Base-by-base conservation (phyloP, 2,797 vertebrate species). In the Coendou prehensilis region DNA sequence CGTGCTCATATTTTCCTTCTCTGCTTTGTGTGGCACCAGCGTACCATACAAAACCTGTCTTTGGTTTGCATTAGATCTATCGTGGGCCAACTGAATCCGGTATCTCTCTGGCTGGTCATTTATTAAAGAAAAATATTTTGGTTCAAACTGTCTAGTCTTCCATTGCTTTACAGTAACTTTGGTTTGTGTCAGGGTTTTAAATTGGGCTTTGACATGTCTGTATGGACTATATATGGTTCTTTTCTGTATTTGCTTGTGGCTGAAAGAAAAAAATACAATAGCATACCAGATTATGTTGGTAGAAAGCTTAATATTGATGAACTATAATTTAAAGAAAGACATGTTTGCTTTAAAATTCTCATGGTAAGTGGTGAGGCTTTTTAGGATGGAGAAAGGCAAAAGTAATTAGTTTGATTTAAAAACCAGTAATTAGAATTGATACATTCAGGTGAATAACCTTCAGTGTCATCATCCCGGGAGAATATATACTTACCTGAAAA, bases 261-360 rank as follows among this genome's bases (percentile, higher is more conserved):
- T 63, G 73, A 75, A 45, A 76, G 41, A 54, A 96, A 82, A 9
- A 89, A 94, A 82, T 81, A 95, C 3, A 23, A 9, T 67, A 37
- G 73, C 52, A 76, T 76, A 28, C 9, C 59, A 57, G 22, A 71
- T 3, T 89, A 30, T 37, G 0, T 67, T 89, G 45, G 8, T 85
- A 87, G 64, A 94, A 91, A 63, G 37, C 14, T 97, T 93, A 95
- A 37, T 75, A 61, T 54, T 52, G 54, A 45, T 84, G 52, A 97
- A 57, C 20, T 78, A 13, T 87, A 71, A 96, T 86, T 97, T 41
- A 67, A 75, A 92, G 71, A 95, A 91, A 78, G 50, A 86, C 20
- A 80, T 23, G 57, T 91, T 94, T 94, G 59, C 30, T 95, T 93
- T 87, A 45, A 69, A 86, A 81, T 57, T 93, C 23, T 89, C n/a